Base-by-base conservation (phyloP, 2,113 vertebrate genomes). In the Zonotrichia leucophrys region DNA sequence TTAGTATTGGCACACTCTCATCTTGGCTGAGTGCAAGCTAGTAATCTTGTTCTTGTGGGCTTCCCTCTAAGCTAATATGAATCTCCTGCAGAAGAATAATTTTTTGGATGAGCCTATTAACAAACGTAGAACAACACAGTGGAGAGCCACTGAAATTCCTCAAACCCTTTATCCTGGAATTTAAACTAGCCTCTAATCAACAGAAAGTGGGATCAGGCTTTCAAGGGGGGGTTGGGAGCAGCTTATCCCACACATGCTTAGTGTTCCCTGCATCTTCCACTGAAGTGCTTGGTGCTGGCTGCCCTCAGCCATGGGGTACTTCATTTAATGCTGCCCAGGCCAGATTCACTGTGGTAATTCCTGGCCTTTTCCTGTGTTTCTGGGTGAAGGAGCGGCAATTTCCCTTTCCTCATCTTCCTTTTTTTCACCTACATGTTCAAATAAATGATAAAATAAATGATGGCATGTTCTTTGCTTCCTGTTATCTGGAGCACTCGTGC, bases 121-220 rank as follows among this genome's bases (percentile, higher is more conserved):
- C 77, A 84, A 76, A 87, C 37, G 41, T 62, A 69, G 92, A 96
- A 50, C 39, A 89, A 74, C 79, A 64, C n/a, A 64, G 58, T 87
- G 84, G 92, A 93, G 91, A 94, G 49, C 90, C 90, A 91, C 85
- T 78, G 86, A 95, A 86, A 94, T 96, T 90, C 83, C 76, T 95
- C 47, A 94, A 83, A 93, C 66, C 90, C 88, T 83, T 85, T n/a
- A 11, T 81, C 35, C 59, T 77, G 83, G 83, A 92, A 80, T 90
- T 88, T 83, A 92, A 96, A 81, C 31, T 62, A 78, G 18, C 25
- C 52, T 90, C 31, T 83, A 53, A 83, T 30, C 49, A 75, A 68
- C 35, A 23, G 44, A 68, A 74, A 87, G 53, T 81, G 18, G 59
- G 41, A 77, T 46, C 44, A 89, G 49, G 52, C 62, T 87, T 96